These are phyloP conservation scores for Florisuga fusca DNA, from an alignment of 2,797 vertebrate genomes.

Conservation along the genomic window DNA sequence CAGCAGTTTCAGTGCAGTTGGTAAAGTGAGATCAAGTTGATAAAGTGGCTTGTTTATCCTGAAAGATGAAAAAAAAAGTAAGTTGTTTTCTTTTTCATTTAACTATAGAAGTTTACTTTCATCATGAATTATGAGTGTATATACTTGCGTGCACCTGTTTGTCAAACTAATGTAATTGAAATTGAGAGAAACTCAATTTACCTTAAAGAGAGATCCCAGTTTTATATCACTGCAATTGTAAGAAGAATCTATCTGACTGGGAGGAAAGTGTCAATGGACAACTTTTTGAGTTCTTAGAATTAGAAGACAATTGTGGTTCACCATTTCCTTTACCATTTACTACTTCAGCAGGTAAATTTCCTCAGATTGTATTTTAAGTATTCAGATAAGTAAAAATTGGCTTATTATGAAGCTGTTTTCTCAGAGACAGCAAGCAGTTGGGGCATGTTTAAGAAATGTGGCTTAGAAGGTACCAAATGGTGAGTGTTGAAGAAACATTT, in stretches of 20 bases:
- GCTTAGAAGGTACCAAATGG: background rate
- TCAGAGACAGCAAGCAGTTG: background rate
- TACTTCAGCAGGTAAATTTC: constrained; percentile 40
- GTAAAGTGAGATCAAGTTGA: background rate
- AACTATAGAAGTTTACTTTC: background rate
- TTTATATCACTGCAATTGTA: background rate
- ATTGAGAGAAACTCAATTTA: background rate
- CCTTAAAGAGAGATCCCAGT: background rate
- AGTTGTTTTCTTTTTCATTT: background rate
- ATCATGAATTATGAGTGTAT: background rate
- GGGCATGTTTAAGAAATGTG: background rate
- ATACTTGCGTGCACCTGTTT: background rate
- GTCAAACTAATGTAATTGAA: background rate
- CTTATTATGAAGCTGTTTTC: background rate
- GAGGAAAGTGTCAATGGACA: background rate
- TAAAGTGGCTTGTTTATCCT: background rate
- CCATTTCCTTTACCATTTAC: constrained; percentile 44
- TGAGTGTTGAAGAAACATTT: background rate
- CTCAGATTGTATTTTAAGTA: background rate
- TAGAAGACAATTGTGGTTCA: background rate
- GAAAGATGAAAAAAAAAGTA: background rate
- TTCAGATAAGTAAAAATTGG: background rate
- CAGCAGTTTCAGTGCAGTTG: background rate
- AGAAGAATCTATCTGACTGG: background rate
- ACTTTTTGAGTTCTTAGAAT: constrained; percentile 27